These are phyloP conservation scores for Columbina picui DNA, from an alignment of 2,113 vertebrate genomes.

Conservation along the genomic window DNA sequence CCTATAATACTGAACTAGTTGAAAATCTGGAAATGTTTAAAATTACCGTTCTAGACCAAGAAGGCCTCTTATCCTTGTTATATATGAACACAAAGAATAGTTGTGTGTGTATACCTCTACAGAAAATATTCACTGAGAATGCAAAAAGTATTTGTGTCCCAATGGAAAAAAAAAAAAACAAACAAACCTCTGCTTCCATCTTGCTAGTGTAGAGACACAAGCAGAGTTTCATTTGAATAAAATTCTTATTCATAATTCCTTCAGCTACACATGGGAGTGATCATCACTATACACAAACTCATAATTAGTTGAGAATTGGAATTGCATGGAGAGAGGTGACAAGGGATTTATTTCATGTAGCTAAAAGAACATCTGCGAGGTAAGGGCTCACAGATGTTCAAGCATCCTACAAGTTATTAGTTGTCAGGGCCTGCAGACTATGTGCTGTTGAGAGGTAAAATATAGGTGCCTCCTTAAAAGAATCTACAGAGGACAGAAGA, in stretches of 20 bases:
- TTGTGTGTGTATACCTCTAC: background rate
- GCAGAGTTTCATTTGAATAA: constrained; percentile 21
- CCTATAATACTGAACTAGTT: background rate
- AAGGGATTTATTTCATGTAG: constrained; percentile 63
- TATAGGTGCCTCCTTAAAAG: background rate
- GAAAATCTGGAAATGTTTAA: background rate
- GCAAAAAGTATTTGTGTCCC: background rate
- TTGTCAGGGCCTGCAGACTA: background rate
- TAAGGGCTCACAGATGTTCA: constrained; percentile 59
- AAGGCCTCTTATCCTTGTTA: background rate
- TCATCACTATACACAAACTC: constrained; percentile 47
- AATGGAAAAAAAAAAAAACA: background rate
- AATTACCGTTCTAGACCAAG: background rate
- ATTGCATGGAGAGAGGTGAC: constrained; percentile 51
- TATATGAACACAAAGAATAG: background rate
- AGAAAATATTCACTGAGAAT: background rate
- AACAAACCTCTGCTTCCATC: background rate
- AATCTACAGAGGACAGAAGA: background rate
- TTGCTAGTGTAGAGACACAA: background rate
- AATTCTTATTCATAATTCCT: constrained; percentile 49
- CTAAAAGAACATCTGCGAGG: constrained; percentile 56
- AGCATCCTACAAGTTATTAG: constrained; percentile 27
- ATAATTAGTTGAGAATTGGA: constrained; percentile 65
- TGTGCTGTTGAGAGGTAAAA: background rate
- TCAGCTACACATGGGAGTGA: constrained; percentile 52